These are phyloP conservation scores for Verasper variegatus DNA, from an alignment of 2,113 vertebrate genomes.

Conservation along the genomic window DNA sequence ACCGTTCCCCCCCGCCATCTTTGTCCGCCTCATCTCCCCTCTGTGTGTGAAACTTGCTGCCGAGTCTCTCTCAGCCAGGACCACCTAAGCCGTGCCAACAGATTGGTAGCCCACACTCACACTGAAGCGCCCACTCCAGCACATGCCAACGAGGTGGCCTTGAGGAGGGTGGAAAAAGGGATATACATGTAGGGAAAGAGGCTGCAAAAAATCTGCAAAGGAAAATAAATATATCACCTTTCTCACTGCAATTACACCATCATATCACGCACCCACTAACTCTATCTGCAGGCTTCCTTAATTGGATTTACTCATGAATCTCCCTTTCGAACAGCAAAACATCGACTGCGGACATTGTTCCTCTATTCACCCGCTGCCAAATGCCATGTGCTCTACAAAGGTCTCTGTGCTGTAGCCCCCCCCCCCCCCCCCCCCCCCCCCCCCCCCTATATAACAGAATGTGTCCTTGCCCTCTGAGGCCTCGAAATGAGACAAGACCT, in stretches of 20 bases:
- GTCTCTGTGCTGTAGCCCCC: slow-evolving; percentile 40
- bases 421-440: no score
- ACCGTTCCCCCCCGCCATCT: slow-evolving; percentile 38
- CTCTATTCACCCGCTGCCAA: slow-evolving; percentile 65
- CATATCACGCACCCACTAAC: slow-evolving; percentile 31
- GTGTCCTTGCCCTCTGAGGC: slow-evolving; percentile 53
- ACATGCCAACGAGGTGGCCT: slow-evolving; percentile 41
- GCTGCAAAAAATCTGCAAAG: not conserved
- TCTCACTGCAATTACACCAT: not conserved
- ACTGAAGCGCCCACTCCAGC: slow-evolving; percentile 38
- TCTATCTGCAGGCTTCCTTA: slow-evolving; percentile 39
- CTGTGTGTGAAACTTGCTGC: slow-evolving; percentile 64
- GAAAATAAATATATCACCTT: slow-evolving; percentile 8
- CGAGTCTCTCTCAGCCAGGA: slow-evolving; percentile 52
- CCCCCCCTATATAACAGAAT: slow-evolving; percentile 30
- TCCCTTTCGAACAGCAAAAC: slow-evolving; percentile 49
- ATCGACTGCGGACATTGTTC: slow-evolving; percentile 47
- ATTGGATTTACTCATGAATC: slow-evolving; percentile 63
- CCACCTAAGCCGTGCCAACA: slow-evolving; percentile 53
- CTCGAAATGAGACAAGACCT: slow-evolving; percentile 49
- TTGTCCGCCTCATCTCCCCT: slow-evolving; percentile 40
- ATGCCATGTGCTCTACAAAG: slow-evolving; percentile 62
- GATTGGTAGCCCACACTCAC: slow-evolving; percentile 47
- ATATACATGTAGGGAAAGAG: slow-evolving; percentile 33
- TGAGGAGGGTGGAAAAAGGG: slow-evolving; percentile 41